Percentiles rank a stretch among this genome's conserved stretches.
phyloP scores from a whole-genome alignment of 2,113 vertebrate species.

The Onychostoma macrolepis region DNA sequence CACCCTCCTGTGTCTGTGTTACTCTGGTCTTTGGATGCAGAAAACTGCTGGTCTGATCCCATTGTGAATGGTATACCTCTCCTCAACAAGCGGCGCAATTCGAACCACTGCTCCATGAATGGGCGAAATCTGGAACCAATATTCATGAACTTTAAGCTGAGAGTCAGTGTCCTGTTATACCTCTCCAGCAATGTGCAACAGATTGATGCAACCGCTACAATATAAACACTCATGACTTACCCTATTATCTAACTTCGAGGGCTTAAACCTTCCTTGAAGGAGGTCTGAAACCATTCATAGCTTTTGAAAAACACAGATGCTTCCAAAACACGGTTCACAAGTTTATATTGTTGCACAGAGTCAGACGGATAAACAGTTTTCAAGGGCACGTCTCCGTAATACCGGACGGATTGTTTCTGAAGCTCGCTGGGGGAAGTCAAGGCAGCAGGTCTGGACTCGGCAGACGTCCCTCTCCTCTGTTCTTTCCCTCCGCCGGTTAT shows the following conservation, averaged over 20 bases:
- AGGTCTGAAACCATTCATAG: constrained; percentile 57
- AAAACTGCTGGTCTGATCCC: not conserved
- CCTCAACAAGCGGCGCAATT: not conserved
- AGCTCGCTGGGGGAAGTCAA: constrained; percentile 59
- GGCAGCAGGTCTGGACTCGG: constrained; percentile 61
- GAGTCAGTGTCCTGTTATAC: constrained; percentile 7
- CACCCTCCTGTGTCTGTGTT: not conserved
- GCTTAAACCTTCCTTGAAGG: constrained; percentile 51
- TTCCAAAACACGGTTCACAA: constrained; percentile 65
- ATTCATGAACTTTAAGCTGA: constrained; percentile 17
- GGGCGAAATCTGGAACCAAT: constrained; percentile 23
- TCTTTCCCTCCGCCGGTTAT: constrained; percentile 67
- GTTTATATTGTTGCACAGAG: constrained; percentile 70
- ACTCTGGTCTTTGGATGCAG: not conserved
- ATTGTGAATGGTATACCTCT: not conserved
- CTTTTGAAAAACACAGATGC: constrained; percentile 65
- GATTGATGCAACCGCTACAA: constrained; percentile 26
- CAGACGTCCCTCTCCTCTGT: constrained; percentile 55
- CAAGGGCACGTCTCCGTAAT: constrained; percentile 58
- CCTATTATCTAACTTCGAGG: constrained; percentile 23
- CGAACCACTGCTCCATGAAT: not conserved
- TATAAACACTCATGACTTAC: constrained; percentile 35
- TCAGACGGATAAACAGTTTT: constrained; percentile 65
- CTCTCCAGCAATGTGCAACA: constrained; percentile 25
- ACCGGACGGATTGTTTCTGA: constrained; percentile 54